These are phyloP conservation scores for Sinocyclocheilus grahami DNA, from an alignment of 2,113 vertebrate species.

Conservation along the genomic window DNA sequence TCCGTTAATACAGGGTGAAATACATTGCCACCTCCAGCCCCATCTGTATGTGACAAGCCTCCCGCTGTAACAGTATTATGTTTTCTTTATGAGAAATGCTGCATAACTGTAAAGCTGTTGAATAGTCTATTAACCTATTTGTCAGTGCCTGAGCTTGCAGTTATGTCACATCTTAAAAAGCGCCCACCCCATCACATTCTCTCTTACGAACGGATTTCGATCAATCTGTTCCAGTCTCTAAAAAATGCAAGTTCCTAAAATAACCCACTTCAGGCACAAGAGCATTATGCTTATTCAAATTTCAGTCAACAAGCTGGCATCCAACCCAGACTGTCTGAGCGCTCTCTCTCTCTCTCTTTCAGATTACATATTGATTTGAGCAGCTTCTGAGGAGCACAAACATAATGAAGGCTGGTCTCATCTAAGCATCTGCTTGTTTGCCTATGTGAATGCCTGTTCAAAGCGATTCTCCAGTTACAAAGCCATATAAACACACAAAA, in stretches of 20 bases:
- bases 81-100: slow-evolving; percentile 16
- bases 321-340: slow-evolving; percentile 34
- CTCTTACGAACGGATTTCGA: neutral
- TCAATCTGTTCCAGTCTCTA: slow-evolving; percentile 16
- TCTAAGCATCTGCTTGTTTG: slow-evolving; percentile 29
- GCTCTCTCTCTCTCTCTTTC: slow-evolving; percentile 22
- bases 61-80: neutral
- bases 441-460: neutral
- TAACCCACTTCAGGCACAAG: slow-evolving; percentile 36
- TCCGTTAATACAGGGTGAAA: neutral
- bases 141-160: slow-evolving; percentile 5
- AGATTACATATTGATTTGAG: slow-evolving; percentile 43
- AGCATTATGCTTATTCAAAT: slow-evolving; percentile 47
- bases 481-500: neutral
- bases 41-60: neutral
- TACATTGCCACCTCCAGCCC: neutral
- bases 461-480: neutral
- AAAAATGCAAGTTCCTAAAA: slow-evolving; percentile 25
- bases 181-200: neutral
- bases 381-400: slow-evolving; percentile 33
- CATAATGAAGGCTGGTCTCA: slow-evolving; percentile 18
- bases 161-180: slow-evolving; percentile 11
- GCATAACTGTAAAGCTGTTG: slow-evolving; percentile 14
- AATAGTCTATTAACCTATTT: slow-evolving; percentile 9
- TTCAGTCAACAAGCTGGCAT: slow-evolving; percentile 32